A percentile compares a stretch with the other conserved stretches of the same genome.
These are phyloP conservation scores for Galleria mellonella DNA, from an alignment of 1,140 invertebrate species.

Conservation along the genomic window DNA sequence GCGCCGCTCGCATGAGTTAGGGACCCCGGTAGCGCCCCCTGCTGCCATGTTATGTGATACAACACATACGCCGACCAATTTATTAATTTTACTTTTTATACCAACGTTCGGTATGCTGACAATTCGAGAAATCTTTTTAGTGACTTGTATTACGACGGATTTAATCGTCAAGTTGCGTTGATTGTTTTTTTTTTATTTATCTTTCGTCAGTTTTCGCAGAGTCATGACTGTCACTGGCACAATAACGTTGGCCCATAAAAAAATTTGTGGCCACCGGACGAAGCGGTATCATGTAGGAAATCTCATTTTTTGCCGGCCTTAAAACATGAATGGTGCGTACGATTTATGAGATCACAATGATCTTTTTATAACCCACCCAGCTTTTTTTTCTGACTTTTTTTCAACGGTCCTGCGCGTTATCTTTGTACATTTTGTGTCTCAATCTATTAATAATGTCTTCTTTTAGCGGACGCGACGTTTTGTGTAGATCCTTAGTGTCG, in stretches of 20 bases:
- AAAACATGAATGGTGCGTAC: slow-evolving; percentile 67
- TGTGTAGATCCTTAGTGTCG: slow-evolving; percentile 37
- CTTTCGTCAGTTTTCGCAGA: slow-evolving; percentile 25
- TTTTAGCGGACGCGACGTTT: slow-evolving; percentile 52
- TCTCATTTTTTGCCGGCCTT: slow-evolving; percentile 56
- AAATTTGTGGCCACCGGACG: slow-evolving; percentile 59
- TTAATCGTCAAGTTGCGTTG: slow-evolving; percentile 5
- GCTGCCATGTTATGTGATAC: slow-evolving; percentile 43
- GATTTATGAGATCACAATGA: slow-evolving; percentile 68
- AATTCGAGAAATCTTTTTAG: slow-evolving; percentile 27
- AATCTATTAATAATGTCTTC: slow-evolving; percentile 71
- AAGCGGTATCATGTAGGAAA: slow-evolving; percentile 62
- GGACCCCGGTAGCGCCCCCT: slow-evolving; percentile 55
- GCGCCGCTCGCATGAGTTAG: slow-evolving; percentile 37
- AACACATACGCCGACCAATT: slow-evolving; percentile 47
- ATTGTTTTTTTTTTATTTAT: not conserved
- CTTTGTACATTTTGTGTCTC: slow-evolving; percentile 63
- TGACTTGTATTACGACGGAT: slow-evolving; percentile 3
- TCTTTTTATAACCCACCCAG: slow-evolving; percentile 56
- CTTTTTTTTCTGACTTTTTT: slow-evolving; percentile 32
- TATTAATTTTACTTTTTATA: slow-evolving; percentile 41
- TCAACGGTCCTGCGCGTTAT: slow-evolving; percentile 40
- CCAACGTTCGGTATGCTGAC: slow-evolving; percentile 25
- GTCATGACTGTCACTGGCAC: slow-evolving; percentile 21
- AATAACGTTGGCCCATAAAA: slow-evolving; percentile 25